These are phyloP conservation scores for Cerastis leucographa DNA, from an alignment of 2,888 invertebrate species.

Conservation along the genomic window DNA sequence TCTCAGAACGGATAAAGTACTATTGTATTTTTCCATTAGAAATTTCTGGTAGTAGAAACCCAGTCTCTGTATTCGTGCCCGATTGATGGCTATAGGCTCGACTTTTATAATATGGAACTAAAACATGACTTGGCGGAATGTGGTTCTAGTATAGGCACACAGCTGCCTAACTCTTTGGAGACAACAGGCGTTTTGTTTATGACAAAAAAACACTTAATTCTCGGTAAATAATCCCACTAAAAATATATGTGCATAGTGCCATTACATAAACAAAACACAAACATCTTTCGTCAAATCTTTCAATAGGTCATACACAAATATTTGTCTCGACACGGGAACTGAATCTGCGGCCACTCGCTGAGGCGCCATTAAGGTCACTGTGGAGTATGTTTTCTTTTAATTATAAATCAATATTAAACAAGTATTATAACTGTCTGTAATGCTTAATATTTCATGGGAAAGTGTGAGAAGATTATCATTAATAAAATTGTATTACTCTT, in stretches of 20 bases:
- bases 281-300: constrained; percentile 9
- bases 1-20: too few relatives aligned
- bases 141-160: too few relatives aligned
- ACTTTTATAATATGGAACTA: too few relatives aligned
- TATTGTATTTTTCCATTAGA: too few relatives aligned
- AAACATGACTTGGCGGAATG: too few relatives aligned
- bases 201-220: background rate
- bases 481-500: background rate
- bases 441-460: constrained; percentile 26
- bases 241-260: background rate
- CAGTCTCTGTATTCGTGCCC: too few relatives aligned
- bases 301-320: constrained; percentile 41
- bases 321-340: constrained; percentile 49
- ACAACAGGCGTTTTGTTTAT: too few relatives aligned
- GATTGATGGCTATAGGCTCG: too few relatives aligned
- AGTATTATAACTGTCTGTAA: constrained; percentile 2
- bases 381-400: constrained; percentile 32
- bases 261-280: constrained; percentile 32
- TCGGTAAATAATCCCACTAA: background rate
- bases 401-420: constrained; percentile 40
- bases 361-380: constrained; percentile 36
- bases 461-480: background rate
- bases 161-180: too few relatives aligned
- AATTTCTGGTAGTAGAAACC: too few relatives aligned
- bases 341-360: constrained; percentile 9